Percentiles rank a stretch among this genome's conserved stretches.
These are phyloP conservation scores for Lerista edwardsae DNA, from an alignment of 2,797 vertebrate genomes.

Conservation along the genomic window DNA sequence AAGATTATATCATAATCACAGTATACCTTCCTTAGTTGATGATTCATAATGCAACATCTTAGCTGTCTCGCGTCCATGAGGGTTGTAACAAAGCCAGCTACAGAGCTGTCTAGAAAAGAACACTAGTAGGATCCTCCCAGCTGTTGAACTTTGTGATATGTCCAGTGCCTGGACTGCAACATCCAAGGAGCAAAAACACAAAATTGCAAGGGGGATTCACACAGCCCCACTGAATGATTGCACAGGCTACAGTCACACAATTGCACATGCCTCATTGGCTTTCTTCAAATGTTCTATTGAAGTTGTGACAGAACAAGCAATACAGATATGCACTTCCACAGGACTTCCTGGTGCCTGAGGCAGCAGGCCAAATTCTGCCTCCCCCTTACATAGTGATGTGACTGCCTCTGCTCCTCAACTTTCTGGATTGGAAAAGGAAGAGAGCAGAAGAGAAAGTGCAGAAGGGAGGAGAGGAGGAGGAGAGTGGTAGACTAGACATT, in stretches of 20 bases:
- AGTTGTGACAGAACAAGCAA: slow-evolving; percentile 16
- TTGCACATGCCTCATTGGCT: no score
- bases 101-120: not conserved
- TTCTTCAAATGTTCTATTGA: not conserved
- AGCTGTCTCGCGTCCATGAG: slow-evolving; percentile 11
- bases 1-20: not conserved
- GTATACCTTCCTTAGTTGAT: not conserved
- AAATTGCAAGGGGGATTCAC: not conserved
- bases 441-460: no score
- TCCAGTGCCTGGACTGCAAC: slow-evolving; percentile 1
- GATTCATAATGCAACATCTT: not conserved
- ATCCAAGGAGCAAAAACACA: not conserved
- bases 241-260: no score
- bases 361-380: no score
- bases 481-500: no score
- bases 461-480: no score
- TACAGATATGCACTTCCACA: not conserved
- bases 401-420: no score
- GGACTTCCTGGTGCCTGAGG: no score
- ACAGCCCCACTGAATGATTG: not conserved
- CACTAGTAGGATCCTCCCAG: not conserved
- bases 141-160: not conserved
- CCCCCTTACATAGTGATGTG: no score
- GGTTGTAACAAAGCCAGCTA: rapidly evolving
- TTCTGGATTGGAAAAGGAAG: no score